These are phyloP conservation scores for Uria aalge DNA, from an alignment of 2,113 vertebrate genomes.

Conservation along the genomic window DNA sequence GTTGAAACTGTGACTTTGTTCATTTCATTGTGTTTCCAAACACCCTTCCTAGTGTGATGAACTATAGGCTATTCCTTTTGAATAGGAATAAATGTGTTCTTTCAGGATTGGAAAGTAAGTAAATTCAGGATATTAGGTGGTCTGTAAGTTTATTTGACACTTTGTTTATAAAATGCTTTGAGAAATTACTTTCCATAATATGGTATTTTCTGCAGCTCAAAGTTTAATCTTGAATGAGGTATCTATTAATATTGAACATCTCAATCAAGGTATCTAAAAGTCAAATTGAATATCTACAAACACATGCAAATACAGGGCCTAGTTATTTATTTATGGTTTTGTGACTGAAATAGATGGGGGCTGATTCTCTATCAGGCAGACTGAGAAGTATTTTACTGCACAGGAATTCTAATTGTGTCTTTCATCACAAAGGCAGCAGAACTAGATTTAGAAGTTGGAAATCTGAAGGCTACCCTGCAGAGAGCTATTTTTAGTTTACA, in stretches of 20 bases:
- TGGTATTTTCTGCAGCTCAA: background rate
- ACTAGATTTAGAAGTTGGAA: background rate
- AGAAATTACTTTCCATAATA: background rate
- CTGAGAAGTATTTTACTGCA: background rate
- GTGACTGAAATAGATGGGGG: background rate
- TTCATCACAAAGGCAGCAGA: background rate
- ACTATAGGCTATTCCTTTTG: background rate
- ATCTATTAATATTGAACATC: conserved; percentile 21
- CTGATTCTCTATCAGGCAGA: background rate
- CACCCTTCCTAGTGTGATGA: background rate
- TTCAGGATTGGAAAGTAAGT: background rate
- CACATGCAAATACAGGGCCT: background rate
- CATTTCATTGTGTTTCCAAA: background rate
- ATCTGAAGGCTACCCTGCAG: background rate
- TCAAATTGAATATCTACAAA: conserved; percentile 18
- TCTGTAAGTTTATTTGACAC: background rate
- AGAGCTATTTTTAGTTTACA: background rate
- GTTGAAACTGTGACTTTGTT: background rate
- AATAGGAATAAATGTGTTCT: background rate
- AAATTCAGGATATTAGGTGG: background rate
- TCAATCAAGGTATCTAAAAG: conserved; percentile 3
- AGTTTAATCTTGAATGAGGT: background rate
- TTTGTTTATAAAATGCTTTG: background rate
- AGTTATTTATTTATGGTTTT: conserved; percentile 30
- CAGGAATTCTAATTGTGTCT: background rate